Conservation (phyloP, 2,113 vertebrate genomes). For the Pteronura brasiliensis region DNA sequence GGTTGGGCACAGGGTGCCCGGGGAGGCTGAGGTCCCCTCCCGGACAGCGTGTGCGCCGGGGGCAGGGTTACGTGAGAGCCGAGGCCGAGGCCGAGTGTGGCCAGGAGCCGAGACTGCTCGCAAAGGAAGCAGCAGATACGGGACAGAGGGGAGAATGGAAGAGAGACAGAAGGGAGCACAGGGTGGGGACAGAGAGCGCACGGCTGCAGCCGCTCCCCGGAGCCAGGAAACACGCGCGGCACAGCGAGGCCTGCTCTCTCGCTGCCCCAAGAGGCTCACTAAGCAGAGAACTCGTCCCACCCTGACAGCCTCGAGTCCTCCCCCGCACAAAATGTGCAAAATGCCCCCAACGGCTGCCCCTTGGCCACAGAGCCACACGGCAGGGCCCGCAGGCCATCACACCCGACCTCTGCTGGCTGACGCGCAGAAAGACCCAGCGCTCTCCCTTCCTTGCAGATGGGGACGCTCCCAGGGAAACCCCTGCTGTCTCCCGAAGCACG, state of each 20-base stretch:
- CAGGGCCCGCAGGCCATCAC: accelerated
- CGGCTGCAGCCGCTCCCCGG: accelerated
- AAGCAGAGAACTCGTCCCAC: background rate
- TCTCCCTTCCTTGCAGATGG: background rate
- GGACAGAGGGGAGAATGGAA: background rate
- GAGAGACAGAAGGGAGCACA: background rate
- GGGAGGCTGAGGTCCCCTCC: background rate
- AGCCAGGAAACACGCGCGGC: accelerated
- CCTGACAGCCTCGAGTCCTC: background rate
- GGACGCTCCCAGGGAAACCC: background rate
- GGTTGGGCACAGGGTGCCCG: background rate
- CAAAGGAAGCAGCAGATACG: background rate
- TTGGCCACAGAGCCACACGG: accelerated
- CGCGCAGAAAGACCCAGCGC: accelerated
- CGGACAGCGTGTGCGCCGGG: background rate
- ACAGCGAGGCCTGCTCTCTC: background rate
- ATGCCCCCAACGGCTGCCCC: accelerated
- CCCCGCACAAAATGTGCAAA: background rate
- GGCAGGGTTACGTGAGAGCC: background rate
- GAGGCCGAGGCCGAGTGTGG: background rate
- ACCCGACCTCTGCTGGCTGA: accelerated
- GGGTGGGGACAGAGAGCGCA: background rate
- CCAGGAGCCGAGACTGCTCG: background rate
- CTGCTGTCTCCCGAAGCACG: background rate
- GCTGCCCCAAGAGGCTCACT: accelerated